Percentiles rank a stretch among this genome's conserved stretches.
These are phyloP conservation scores for Danio albolineatus DNA, from an alignment of 2,797 vertebrate genomes.

Conservation along the genomic window DNA sequence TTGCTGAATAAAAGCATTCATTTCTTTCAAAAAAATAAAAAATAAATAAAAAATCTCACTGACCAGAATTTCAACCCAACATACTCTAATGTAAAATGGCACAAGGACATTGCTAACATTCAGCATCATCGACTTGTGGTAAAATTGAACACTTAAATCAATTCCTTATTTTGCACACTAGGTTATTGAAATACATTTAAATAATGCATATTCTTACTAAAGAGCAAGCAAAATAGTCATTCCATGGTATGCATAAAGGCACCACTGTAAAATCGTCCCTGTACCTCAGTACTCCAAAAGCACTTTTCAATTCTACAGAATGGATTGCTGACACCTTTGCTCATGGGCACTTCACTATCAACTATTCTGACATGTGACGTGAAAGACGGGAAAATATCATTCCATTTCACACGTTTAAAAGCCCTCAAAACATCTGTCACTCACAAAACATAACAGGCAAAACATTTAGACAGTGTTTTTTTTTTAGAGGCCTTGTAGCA, in stretches of 20 bases:
- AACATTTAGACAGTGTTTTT: conserved; percentile 6
- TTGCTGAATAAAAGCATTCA: no score
- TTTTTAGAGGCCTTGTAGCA: neutral
- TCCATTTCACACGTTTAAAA: conserved; percentile 12
- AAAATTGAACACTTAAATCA: no score
- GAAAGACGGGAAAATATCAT: neutral
- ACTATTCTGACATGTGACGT: conserved; percentile 6
- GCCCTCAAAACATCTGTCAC: conserved; percentile 17
- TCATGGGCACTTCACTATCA: conserved; percentile 14
- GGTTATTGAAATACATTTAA: no score
- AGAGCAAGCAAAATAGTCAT: neutral
- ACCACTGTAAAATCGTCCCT: neutral
- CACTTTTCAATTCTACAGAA: neutral
- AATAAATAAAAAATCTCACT: no score
- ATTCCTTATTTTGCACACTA: no score
- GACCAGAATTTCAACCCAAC: no score
- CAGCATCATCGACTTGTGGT: no score
- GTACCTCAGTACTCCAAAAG: neutral
- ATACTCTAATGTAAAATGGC: no score
- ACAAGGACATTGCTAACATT: no score
- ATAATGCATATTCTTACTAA: no score
- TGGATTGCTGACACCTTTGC: neutral
- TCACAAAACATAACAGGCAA: neutral
- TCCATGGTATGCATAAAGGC: neutral
- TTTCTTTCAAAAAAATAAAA: no score